A percentile compares a stretch with the other conserved stretches of the same genome.
Evolutionary conservation across 53 echinoderm and acorn worm species (phyloP).

Genomic region (Echinarachnius parma): DNA sequence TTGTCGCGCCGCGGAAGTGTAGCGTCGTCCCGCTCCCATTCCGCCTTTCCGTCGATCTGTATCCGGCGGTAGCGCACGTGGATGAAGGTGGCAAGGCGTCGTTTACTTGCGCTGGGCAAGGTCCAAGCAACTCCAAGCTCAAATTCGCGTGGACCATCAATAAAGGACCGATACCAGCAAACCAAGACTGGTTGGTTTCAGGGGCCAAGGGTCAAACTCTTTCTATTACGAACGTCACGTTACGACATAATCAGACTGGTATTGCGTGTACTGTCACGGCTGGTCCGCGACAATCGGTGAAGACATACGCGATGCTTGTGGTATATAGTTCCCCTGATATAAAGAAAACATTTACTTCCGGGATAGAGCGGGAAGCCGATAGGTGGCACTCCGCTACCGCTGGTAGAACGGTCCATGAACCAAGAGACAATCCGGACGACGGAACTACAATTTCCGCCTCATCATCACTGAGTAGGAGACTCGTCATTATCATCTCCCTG

Average conservation of each 20-base stretch:
- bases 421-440: constrained; percentile 2
- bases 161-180: not conserved
- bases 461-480: constrained; percentile 8
- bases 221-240: constrained; percentile 9
- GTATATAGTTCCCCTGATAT: not conserved
- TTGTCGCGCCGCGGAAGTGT: constrained; percentile 16
- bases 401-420: not conserved
- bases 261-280: constrained; percentile 33
- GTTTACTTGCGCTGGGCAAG: constrained; percentile 12
- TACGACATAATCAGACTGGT: constrained; percentile 7
- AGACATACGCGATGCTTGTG: constrained; percentile 25
- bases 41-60: constrained; percentile 26
- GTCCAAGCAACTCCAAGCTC: not conserved
- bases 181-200: constrained; percentile 3
- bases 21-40: constrained; percentile 35
- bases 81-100: constrained; percentile 3
- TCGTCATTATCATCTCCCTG: constrained; percentile 20
- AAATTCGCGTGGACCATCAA: constrained; percentile 16
- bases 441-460: not conserved
- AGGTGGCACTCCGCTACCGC: constrained; percentile 1
- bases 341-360: constrained; percentile 7
- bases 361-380: not conserved
- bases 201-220: constrained; percentile 20
- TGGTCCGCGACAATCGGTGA: constrained; percentile 35
- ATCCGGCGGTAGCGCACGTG: constrained; percentile 14